Conservation (phyloP, 23 tunicate genomes). For the Ciona savignyi region DNA sequence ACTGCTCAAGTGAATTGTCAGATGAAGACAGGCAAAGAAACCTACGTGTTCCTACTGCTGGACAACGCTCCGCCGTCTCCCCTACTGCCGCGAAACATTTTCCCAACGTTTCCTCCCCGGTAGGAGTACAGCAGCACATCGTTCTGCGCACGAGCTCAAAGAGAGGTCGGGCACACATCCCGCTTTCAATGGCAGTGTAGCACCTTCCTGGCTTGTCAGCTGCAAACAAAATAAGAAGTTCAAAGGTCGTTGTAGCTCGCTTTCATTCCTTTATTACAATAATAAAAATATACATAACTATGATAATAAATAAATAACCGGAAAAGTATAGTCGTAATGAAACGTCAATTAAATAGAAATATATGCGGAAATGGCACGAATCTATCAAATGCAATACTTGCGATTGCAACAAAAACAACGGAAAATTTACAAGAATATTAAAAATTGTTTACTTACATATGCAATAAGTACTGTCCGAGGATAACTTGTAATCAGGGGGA, state of each 20-base stretch:
- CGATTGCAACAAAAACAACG: too few species aligned
- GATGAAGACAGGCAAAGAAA: too few species aligned
- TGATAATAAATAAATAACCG: too few species aligned
- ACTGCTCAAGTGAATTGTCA: too few species aligned
- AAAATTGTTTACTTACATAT: conserved; percentile 49
- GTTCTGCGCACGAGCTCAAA: conserved; percentile 48
- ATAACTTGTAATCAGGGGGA: conserved; percentile 66
- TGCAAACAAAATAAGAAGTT: too few species aligned
- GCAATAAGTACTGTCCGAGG: conserved; percentile 66
- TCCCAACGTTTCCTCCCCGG: conserved; percentile 81
- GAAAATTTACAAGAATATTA: background rate
- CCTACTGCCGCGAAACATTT: conserved; percentile 98
- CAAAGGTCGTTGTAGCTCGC: too few species aligned
- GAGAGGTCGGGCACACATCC: conserved; percentile 88
- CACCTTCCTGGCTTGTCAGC: conserved; percentile 85
- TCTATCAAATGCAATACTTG: too few species aligned
- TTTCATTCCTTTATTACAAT: too few species aligned
- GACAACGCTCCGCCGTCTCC: conserved; percentile 70
- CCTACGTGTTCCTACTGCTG: conserved; percentile 90
- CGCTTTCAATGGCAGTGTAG: conserved; percentile 88
- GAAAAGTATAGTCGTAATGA: too few species aligned
- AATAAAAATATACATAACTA: too few species aligned
- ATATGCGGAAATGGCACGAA: too few species aligned
- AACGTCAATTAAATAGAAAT: too few species aligned
- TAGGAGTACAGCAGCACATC: conserved; percentile 73